Conservation (phyloP, 2,888 invertebrate species). For the Branchellion lobata region DNA sequence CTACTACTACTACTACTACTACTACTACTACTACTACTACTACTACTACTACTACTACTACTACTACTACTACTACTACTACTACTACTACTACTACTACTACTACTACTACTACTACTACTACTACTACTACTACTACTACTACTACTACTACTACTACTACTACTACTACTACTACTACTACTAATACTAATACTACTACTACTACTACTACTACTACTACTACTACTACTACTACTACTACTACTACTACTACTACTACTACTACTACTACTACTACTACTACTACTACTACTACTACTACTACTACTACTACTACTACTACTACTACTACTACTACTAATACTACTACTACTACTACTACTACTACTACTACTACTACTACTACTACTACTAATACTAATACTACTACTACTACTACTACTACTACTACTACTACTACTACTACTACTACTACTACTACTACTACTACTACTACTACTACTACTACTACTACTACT, state of each 20-base stretch:
- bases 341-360: slow-evolving; percentile 32
- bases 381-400: not conserved
- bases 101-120: slow-evolving; percentile 40
- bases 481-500: too few species aligned
- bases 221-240: slow-evolving; percentile 36
- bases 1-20: slow-evolving; percentile 30
- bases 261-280: slow-evolving; percentile 36
- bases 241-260: slow-evolving; percentile 28
- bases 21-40: slow-evolving; percentile 28
- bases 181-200: slow-evolving; percentile 28
- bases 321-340: slow-evolving; percentile 38
- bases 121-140: slow-evolving; percentile 31
- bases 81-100: slow-evolving; percentile 23
- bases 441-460: too few species aligned
- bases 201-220: slow-evolving; percentile 37
- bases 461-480: too few species aligned
- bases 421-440: too few species aligned
- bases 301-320: slow-evolving; percentile 30
- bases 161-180: slow-evolving; percentile 30
- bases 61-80: slow-evolving; percentile 28
- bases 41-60: slow-evolving; percentile 24
- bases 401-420: not conserved
- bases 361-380: not conserved
- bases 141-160: slow-evolving; percentile 32
- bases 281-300: slow-evolving; percentile 22